Evolutionary conservation across 1,140 invertebrate species (phyloP).

Genomic region (Drosophila repleta): DNA sequence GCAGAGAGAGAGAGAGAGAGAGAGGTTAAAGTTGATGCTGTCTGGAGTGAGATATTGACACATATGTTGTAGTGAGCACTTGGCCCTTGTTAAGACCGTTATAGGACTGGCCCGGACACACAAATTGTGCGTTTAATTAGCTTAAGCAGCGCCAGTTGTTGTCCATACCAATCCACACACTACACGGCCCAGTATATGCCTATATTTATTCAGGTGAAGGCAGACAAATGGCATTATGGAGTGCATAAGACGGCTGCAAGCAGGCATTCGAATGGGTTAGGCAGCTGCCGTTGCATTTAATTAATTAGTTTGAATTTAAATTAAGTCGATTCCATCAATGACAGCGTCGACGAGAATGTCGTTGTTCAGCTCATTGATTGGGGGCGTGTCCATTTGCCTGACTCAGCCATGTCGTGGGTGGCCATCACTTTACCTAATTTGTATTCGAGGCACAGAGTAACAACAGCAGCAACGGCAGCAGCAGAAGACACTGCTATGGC

Average conservation of each 20-base stretch:
- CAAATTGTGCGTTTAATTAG: conserved; percentile 63
- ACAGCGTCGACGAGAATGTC: conserved; percentile 47
- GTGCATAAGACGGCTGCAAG: conserved; percentile 8
- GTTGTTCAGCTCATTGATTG: conserved; percentile 45
- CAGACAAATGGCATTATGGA: conserved; percentile 25
- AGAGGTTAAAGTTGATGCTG: conserved; percentile 5
- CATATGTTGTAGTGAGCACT: conserved; percentile 31
- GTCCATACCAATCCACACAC: conserved; percentile 12
- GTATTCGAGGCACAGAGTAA: conserved; percentile 73
- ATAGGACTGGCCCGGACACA: conserved; percentile 23
- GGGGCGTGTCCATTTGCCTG: conserved; percentile 52
- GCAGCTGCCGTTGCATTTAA: conserved; percentile 44
- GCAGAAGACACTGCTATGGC: conserved; percentile 21
- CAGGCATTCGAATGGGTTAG: neutral
- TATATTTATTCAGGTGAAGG: conserved; percentile 20
- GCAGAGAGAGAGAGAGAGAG: neutral
- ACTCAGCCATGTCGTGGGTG: conserved; percentile 51
- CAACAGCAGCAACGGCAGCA: conserved; percentile 1
- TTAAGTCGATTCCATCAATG: conserved; percentile 64
- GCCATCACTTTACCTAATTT: conserved; percentile 74
- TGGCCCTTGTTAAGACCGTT: conserved; percentile 15
- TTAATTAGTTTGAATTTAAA: conserved; percentile 83
- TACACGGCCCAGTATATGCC: neutral
- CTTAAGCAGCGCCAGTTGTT: conserved; percentile 34
- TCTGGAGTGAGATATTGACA: conserved; percentile 49